Conservation (phyloP, 2,888 invertebrate species). For the Meloe dianella region DNA sequence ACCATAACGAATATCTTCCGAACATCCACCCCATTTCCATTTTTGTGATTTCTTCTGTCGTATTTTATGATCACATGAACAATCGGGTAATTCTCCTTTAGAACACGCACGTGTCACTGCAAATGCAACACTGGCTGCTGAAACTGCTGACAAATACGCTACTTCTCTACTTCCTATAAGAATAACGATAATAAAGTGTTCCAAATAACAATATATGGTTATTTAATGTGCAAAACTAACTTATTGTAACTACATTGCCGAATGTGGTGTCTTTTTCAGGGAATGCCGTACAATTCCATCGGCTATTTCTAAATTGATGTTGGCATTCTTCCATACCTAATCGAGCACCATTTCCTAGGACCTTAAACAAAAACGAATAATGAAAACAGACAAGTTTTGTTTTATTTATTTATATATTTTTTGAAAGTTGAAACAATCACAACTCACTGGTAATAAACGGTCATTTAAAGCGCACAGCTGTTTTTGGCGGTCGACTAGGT, state of each 20-base stretch:
- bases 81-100: conserved; percentile 83
- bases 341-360: conserved; percentile 79
- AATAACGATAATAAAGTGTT: conserved; percentile 6
- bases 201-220: background rate
- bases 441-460: conserved; percentile 71
- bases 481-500: conserved; percentile 75
- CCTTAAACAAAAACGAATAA: conserved; percentile 62
- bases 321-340: conserved; percentile 90
- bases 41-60: conserved; percentile 68
- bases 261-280: conserved; percentile 74
- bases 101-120: conserved; percentile 87
- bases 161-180: conserved; percentile 85
- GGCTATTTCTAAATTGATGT: conserved; percentile 82
- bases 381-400: conserved; percentile 26
- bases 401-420: too few species aligned
- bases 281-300: conserved; percentile 89
- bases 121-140: conserved; percentile 88
- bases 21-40: conserved; percentile 95
- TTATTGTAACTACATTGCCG: conserved; percentile 81
- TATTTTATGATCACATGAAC: conserved; percentile 78
- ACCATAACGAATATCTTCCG: conserved; percentile 87
- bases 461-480: conserved; percentile 75
- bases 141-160: conserved; percentile 87
- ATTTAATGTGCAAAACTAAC: conserved; percentile 66
- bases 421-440: conserved; percentile 14